A percentile compares a stretch with the other conserved stretches of the same genome.
phyloP scores from a whole-genome alignment of 2,797 vertebrate genomes.

The Enteromius unitaeniatus region DNA sequence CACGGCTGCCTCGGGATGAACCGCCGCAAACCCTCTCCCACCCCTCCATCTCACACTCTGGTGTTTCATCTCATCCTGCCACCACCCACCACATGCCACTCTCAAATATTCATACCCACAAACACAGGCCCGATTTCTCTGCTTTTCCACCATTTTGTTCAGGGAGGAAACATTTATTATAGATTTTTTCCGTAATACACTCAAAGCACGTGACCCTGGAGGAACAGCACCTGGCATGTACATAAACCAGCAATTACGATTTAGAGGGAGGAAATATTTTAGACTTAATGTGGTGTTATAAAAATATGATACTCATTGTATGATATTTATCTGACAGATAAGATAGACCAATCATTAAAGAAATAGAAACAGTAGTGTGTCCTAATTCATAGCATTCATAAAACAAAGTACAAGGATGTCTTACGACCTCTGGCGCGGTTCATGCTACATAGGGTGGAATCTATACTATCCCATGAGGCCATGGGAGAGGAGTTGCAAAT shows the following conservation, averaged over 20 bases:
- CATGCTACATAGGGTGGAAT: background rate
- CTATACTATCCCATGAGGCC: slow-evolving; percentile 1
- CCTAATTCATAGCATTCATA: background rate
- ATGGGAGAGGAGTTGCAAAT: background rate
- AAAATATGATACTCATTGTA: background rate
- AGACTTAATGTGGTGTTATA: background rate
- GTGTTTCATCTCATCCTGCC: slow-evolving; percentile 30
- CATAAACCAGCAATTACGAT: background rate
- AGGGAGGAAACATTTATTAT: background rate
- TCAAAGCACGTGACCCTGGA: background rate
- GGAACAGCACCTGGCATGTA: background rate
- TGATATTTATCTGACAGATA: background rate
- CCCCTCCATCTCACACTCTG: slow-evolving; percentile 31
- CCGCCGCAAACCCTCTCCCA: slow-evolving; percentile 24
- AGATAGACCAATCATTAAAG: background rate
- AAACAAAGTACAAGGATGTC: background rate
- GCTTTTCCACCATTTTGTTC: slow-evolving; percentile 33
- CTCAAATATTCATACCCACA: slow-evolving; percentile 28
- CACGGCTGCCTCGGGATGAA: slow-evolving; percentile 40
- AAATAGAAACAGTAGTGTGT: background rate
- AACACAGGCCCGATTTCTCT: background rate
- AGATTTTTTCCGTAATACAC: background rate
- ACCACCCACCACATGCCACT: background rate
- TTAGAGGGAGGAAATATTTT: background rate
- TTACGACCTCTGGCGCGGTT: background rate